Percentiles rank a stretch among this genome's conserved stretches.
Evolutionary conservation across 2,113 vertebrate genomes (phyloP).

Genomic region (Zapus hudsonius): DNA sequence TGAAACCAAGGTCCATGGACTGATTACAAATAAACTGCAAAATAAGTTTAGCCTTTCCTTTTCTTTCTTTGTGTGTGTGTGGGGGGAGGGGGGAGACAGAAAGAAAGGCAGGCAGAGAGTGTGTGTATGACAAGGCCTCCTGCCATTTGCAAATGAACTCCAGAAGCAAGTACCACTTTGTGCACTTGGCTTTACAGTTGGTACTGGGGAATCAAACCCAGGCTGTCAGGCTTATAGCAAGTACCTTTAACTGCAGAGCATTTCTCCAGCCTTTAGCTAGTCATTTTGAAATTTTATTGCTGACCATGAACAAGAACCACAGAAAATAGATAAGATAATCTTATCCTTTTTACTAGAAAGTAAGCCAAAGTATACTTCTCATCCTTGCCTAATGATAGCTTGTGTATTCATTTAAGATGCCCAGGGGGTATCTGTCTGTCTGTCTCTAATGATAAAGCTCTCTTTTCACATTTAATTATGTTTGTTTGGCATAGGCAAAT

Average conservation of each 20-base stretch:
- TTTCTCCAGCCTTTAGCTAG: neutral
- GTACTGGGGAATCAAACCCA: no score
- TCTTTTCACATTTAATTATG: conserved; percentile 30
- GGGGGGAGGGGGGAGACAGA: no score
- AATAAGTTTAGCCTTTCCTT: neutral
- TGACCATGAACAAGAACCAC: neutral
- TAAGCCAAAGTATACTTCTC: neutral
- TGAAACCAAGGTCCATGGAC: neutral
- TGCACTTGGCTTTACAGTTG: no score
- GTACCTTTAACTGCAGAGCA: no score
- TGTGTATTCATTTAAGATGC: neutral
- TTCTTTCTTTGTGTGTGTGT: no score
- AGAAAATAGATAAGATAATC: neutral
- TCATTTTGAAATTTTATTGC: conserved; percentile 4
- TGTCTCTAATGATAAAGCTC: neutral
- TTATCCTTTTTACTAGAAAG: neutral
- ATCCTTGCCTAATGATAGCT: neutral
- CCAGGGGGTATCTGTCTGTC: neutral
- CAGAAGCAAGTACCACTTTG: no score
- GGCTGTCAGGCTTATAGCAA: no score
- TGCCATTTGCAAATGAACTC: no score
- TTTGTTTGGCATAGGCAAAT: conserved; percentile 88
- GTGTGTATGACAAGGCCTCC: no score
- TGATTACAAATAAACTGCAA: neutral
- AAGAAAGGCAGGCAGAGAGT: no score